phyloP scores from a whole-genome alignment of 2,888 invertebrate species.

The Thymelicus acteon region DNA sequence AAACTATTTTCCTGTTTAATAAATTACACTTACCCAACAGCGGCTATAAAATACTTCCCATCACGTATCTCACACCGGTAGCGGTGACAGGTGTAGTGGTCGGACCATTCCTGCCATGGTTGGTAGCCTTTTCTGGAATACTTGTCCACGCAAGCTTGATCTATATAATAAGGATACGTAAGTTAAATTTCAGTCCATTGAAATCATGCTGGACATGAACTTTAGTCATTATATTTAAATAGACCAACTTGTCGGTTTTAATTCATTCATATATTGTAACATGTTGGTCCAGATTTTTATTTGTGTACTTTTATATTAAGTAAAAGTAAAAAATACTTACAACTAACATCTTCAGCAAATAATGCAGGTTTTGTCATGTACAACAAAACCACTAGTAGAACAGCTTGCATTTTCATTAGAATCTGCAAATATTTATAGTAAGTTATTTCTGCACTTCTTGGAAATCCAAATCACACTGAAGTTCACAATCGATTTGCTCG shows the following conservation, averaged over 20 bases:
- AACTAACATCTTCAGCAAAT: constrained; percentile 73
- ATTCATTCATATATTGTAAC: no score
- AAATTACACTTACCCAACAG: constrained; percentile 68
- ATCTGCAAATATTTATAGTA: constrained; percentile 40
- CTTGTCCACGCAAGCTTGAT: constrained; percentile 81
- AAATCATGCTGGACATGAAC: neutral
- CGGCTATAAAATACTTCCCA: constrained; percentile 80
- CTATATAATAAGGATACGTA: constrained; percentile 49
- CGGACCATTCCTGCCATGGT: constrained; percentile 82
- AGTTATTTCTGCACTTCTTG: constrained; percentile 9
- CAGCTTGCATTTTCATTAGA: constrained; percentile 58
- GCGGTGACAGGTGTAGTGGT: constrained; percentile 78
- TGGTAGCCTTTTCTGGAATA: constrained; percentile 82
- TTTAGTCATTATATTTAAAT: no score
- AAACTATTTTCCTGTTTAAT: neutral
- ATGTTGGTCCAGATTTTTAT: neutral
- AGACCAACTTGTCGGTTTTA: no score
- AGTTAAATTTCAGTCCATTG: neutral
- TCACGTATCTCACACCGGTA: constrained; percentile 79
- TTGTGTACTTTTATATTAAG: neutral
- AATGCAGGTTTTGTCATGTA: constrained; percentile 57
- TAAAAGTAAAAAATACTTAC: constrained; percentile 58
- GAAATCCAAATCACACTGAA: constrained; percentile 42
- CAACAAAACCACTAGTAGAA: constrained; percentile 54
- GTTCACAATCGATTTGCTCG: constrained; percentile 37